Base-by-base conservation (phyloP, 2,113 vertebrate genomes). In the Gobio gobio region DNA sequence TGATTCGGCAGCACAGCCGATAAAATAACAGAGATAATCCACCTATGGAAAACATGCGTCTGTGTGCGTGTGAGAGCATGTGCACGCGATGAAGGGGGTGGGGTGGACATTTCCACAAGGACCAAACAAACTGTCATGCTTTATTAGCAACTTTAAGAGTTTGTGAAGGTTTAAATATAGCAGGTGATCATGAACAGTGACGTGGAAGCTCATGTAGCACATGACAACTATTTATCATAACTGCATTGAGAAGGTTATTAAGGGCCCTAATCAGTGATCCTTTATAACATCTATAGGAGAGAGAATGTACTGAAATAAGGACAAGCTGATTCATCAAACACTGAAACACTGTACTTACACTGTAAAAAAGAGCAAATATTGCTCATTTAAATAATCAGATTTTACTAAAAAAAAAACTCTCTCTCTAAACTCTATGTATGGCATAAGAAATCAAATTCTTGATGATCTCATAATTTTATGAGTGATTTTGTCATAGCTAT, bases 21-120 rank as follows among this genome's bases (percentile, higher is more conserved):
- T 87, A 87, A 90, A 90, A 88, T 81, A 89, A 89, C 73, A 83
- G 72, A 83, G 84, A 88, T 88, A 86, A 90, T 89, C 88, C 87
- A 85, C 80, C 84, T 66, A 84, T 78, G 83, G 61, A 88, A 63
- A 86, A 75, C 81, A 77, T 74, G 29, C 18, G n/a, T 61, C 49
- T 16, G 29, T 59, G 78, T 78, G 72, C 51, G 75, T 82, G 72
- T 66, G 83, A 29, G 82, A 20, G n/a, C 36, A 61, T 66, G 73
- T 66, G 56, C 61, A 9, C 1, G 22, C 24, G 49, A 54, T 66
- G 43, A 16, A 47, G 80, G 33, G n/a, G 10, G 36, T 40, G 20
- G 61, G 45, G 43, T 36, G 63, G 9, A 51, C 2, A 18, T 45
- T 51, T 81, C 24, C 74, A 76, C 12, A 47, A 66, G 43, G 5